These are phyloP conservation scores for Phyllotreta striolata DNA, from an alignment of 2,888 invertebrate genomes.

Conservation along the genomic window DNA sequence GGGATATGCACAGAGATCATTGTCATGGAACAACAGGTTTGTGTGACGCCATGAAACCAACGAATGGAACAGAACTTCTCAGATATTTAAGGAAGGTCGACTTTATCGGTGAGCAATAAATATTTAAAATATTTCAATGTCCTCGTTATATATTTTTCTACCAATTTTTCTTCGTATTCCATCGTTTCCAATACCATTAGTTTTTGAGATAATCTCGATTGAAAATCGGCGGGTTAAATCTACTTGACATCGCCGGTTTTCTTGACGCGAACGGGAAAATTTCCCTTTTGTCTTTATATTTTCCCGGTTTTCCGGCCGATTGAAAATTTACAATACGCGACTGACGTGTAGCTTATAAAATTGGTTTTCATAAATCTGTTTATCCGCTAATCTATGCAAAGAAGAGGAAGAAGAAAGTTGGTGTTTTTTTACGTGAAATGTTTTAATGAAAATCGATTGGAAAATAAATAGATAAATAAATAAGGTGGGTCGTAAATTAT, in stretches of 20 bases:
- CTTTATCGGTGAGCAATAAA: constrained; percentile 77
- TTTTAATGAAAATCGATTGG: no score
- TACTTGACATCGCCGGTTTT: constrained; percentile 30
- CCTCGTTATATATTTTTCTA: background rate
- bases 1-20: constrained; percentile 85
- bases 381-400: background rate
- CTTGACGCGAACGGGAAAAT: constrained; percentile 41
- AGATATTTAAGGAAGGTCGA: constrained; percentile 84
- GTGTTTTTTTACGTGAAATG: no score
- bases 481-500: no score
- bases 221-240: constrained; percentile 22
- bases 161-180: no score
- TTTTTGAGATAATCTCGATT: no score
- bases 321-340: constrained; percentile 48
- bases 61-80: constrained; percentile 85
- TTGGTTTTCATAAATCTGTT: constrained; percentile 28
- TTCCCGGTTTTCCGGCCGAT: constrained; percentile 46
- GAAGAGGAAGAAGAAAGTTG: no score
- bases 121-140: background rate
- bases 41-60: constrained; percentile 89
- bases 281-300: constrained; percentile 40
- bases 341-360: constrained; percentile 31
- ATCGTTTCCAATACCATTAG: no score
- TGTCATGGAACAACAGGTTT: constrained; percentile 80
- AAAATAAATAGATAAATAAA: no score